Conservation (phyloP, 2,113 vertebrate species). For the Ariopsis seemanni region DNA sequence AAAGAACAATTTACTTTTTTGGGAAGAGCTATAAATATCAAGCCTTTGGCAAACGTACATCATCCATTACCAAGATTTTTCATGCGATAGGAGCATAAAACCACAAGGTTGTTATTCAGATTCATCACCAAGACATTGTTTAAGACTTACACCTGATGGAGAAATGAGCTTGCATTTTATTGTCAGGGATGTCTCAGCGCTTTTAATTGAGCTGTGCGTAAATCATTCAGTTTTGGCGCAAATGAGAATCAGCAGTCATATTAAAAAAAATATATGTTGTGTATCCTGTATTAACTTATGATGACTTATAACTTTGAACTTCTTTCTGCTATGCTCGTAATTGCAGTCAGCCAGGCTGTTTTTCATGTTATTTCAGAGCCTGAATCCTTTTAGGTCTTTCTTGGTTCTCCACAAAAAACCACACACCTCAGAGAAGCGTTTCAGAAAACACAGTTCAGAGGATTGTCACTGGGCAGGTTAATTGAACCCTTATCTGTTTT, state of each 20-base stretch:
- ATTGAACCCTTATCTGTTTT: conserved; percentile 6
- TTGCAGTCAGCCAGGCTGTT: background rate
- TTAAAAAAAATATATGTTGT: background rate
- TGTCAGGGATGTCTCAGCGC: background rate
- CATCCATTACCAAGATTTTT: conserved; percentile 5
- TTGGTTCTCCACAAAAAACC: background rate
- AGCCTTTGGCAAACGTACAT: conserved; percentile 15
- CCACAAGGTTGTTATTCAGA: conserved; percentile 33
- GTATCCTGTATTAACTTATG: background rate
- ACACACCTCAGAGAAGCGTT: background rate
- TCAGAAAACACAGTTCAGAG: background rate
- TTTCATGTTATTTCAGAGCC: background rate
- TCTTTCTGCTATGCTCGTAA: background rate
- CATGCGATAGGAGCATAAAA: conserved; percentile 16
- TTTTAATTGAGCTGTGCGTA: conserved; percentile 8
- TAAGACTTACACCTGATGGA: conserved; percentile 17
- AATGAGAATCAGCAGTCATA: background rate
- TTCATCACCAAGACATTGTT: conserved; percentile 17
- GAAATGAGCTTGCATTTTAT: conserved; percentile 9
- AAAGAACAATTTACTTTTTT: conserved; percentile 40
- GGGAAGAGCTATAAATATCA: conserved; percentile 32
- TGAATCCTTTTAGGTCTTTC: background rate
- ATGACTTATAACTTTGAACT: background rate
- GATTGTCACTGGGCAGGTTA: background rate
- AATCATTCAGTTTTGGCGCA: background rate